Percentiles rank a stretch among this genome's conserved stretches.
Evolutionary conservation across 2,888 invertebrate genomes (phyloP).

Genomic region (Dryobotodes eremita): DNA sequence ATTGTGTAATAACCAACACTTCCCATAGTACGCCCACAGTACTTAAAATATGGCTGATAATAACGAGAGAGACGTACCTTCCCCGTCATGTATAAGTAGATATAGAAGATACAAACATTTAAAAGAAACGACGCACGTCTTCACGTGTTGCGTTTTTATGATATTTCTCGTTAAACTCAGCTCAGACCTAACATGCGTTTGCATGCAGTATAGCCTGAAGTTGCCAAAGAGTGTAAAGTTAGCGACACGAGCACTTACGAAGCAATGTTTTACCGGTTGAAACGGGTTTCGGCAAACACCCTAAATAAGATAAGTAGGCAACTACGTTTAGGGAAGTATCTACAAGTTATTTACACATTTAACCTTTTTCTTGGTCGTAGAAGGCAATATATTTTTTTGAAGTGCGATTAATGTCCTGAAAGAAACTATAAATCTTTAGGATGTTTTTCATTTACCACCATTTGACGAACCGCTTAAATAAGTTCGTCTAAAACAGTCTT

Average conservation of each 20-base stretch:
- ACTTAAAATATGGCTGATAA: too few relatives aligned
- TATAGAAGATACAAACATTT: not conserved
- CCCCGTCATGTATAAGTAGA: not conserved
- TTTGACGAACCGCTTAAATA: not conserved
- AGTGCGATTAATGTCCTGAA: slow-evolving; percentile 8
- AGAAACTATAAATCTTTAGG: not conserved
- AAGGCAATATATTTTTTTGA: slow-evolving; percentile 30
- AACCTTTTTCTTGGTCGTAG: slow-evolving; percentile 43
- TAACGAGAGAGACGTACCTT: too few relatives aligned
- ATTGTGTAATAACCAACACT: too few relatives aligned
- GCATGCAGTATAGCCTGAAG: slow-evolving; percentile 11
- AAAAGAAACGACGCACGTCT: not conserved
- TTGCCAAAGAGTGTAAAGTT: slow-evolving; percentile 49
- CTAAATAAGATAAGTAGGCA: slow-evolving; percentile 57
- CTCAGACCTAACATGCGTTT: not conserved
- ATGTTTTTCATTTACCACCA: not conserved
- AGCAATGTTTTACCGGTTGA: slow-evolving; percentile 50
- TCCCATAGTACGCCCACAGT: too few relatives aligned
- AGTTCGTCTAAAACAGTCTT: not conserved
- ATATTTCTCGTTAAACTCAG: not conserved
- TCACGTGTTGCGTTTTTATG: not conserved
- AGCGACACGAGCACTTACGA: slow-evolving; percentile 50
- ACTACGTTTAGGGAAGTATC: slow-evolving; percentile 51
- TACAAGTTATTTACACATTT: slow-evolving; percentile 55
- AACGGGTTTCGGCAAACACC: slow-evolving; percentile 55